Base-by-base conservation (phyloP, 2,888 invertebrate genomes). In the Pammene aurita region DNA sequence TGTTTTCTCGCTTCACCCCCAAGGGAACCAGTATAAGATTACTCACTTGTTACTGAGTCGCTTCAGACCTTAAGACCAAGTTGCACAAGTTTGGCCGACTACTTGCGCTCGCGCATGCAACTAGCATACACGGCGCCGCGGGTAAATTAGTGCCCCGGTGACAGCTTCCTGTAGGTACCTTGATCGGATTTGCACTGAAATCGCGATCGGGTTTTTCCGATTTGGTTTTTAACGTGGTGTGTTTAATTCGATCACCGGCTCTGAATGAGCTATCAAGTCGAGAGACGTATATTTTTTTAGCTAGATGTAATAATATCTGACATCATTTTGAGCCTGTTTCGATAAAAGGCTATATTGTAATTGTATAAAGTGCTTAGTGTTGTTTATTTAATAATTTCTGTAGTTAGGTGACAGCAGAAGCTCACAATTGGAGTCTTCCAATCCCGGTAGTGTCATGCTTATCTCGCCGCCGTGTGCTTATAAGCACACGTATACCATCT, bases 131-230 rank as follows among this genome's bases (percentile, higher is more conserved):
- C 13, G 34, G n/a, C 54, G 86, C 86, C 83, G 85, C 85, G 85
- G 82, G 81, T 89, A 86, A 90, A 90, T 91, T 90, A 89, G 87
- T 88, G 81, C 84, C 85, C 83, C 83, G 81, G 86, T 83, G 90
- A 91, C 91, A 88, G 88, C 84, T 90, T 90, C 91, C 91, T 90
- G 91, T 82, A 84, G 81, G 78, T 79, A 75, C 76, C 76, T 78
- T 81, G 80, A 79, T 81, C 79, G 78, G 78, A 76, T 80, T 77
- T 80, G 76, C 77, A 76, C 75, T 71, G 72, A 76, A 78, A 76
- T 72, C 68, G 75, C 66, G 69, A 73, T 69, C 66, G 68, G 62
- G 65, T 70, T 67, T 65, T 65, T 73, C 66, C 62, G 67, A 69
- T 70, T 70, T 62, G 65, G 63, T 62, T 64, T 50, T 52, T 52